phyloP scores from a whole-genome alignment of 2,113 vertebrate species.

The Nothoprocta pentlandii region DNA sequence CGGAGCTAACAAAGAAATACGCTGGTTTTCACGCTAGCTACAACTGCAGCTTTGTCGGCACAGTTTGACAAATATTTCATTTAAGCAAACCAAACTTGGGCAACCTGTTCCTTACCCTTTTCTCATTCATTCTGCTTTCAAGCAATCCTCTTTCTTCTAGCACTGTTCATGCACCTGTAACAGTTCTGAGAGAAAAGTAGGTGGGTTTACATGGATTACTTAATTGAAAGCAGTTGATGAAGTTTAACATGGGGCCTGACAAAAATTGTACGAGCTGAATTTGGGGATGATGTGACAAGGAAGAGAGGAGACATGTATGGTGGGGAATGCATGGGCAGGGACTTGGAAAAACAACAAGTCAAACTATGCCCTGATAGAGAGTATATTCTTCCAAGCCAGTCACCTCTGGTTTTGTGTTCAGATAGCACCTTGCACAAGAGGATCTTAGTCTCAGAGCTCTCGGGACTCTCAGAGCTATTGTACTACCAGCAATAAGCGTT shows the following conservation, averaged over 20 bases:
- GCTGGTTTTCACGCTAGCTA: background rate
- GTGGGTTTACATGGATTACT: background rate
- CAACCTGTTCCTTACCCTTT: background rate
- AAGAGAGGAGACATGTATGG: background rate
- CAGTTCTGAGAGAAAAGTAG: background rate
- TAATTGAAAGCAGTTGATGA: conserved; percentile 34
- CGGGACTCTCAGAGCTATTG: background rate
- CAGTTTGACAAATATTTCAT: background rate
- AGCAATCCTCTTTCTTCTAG: background rate
- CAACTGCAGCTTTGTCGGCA: background rate
- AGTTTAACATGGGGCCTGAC: background rate
- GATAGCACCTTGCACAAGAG: background rate
- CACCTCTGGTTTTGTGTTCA: background rate
- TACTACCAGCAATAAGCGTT: background rate
- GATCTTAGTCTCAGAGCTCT: background rate
- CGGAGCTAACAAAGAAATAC: background rate
- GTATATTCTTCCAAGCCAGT: background rate
- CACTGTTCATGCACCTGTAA: background rate
- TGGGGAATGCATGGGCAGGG: background rate
- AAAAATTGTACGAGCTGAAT: background rate
- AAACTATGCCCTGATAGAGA: background rate
- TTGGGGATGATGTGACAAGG: background rate
- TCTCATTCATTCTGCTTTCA: background rate
- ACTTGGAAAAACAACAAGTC: background rate
- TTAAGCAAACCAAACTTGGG: background rate